Evolutionary conservation across 2,797 vertebrate species (phyloP), one percentile per base, ranked within the genome.

Genomic region (Gouania willdenowi): DNA sequence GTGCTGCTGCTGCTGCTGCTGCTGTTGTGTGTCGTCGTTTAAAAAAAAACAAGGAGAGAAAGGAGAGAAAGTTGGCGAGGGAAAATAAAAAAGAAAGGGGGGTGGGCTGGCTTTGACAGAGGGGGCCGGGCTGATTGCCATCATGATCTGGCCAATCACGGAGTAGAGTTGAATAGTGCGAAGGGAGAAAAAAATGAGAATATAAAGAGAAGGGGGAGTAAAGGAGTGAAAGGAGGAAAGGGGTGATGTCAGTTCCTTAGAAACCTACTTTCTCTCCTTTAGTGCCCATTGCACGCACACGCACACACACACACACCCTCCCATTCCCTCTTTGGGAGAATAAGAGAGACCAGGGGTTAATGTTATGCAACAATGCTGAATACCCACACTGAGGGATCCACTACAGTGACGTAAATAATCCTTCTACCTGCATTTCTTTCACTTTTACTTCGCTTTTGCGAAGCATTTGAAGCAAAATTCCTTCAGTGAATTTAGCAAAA

Each of bases 281-380:
- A 45, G 31, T 61, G 56, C 54, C 58, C 54, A n/a, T 54, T 14
- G 2, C 51, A n/a, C n/a, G n/a, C n/a, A n/a, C n/a, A n/a, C n/a
- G n/a, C n/a, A n/a, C n/a, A n/a, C n/a, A n/a, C n/a, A n/a, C n/a
- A n/a, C n/a, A n/a, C n/a, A n/a, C n/a, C n/a, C 62, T 68, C 47
- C 44, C 38, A 20, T 46, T 67, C 65, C 52, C 60, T 48, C 67
- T 47, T 52, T 66, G 35, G 69, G 51, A 83, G 83, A 86, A 86
- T 85, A 87, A 79, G 72, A 79, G 76, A 82, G 85, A 68, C 75
- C 62, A 86, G 66, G 85, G 90, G 88, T 91, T 91, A 89, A 90
- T 90, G 81, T 88, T 89, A 90, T 87, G 85, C 89, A 90, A 83
- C 84, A 83, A 83, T 41, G 44, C 57, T 84, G 77, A 91, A 89